These are phyloP conservation scores for Drosophila glabriapex DNA, from an alignment of 2,888 invertebrate genomes.

Conservation along the genomic window DNA sequence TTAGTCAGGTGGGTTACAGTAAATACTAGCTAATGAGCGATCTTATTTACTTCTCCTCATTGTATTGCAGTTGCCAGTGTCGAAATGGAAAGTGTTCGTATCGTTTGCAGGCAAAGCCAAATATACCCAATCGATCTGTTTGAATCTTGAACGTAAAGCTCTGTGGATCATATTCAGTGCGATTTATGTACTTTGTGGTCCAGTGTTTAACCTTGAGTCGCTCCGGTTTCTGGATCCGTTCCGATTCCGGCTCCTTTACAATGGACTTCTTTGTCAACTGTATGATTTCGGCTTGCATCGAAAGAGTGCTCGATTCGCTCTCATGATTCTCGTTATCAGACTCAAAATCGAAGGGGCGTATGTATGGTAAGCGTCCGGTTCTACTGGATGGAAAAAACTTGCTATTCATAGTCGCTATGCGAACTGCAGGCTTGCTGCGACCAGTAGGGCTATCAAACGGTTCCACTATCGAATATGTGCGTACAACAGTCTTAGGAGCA, in stretches of 20 bases:
- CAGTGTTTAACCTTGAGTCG: constrained; percentile 60
- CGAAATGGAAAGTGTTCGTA: constrained; percentile 83
- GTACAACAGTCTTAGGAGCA: neutral
- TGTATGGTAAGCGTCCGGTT: fast-evolving
- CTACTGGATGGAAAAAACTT: neutral
- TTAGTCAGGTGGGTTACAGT: no score
- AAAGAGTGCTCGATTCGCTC: neutral
- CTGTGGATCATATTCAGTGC: constrained; percentile 55
- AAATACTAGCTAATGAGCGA: neutral
- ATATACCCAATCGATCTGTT: constrained; percentile 83
- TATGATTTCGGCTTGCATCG: neutral
- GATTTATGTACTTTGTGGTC: constrained; percentile 76
- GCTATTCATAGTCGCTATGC: neutral
- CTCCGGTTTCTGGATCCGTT: neutral
- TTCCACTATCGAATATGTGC: neutral
- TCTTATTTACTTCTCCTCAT: constrained; percentile 66
- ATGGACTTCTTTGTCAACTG: neutral
- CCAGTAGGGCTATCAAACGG: neutral
- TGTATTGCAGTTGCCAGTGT: constrained; percentile 75
- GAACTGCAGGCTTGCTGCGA: constrained; percentile 2
- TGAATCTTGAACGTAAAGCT: constrained; percentile 66
- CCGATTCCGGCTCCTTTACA: neutral
- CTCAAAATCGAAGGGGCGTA: neutral
- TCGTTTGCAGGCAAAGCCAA: constrained; percentile 82
- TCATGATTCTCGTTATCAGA: neutral